These are phyloP conservation scores for Drosophila persimilis DNA, from an alignment of 1,140 invertebrate genomes.

Conservation along the genomic window DNA sequence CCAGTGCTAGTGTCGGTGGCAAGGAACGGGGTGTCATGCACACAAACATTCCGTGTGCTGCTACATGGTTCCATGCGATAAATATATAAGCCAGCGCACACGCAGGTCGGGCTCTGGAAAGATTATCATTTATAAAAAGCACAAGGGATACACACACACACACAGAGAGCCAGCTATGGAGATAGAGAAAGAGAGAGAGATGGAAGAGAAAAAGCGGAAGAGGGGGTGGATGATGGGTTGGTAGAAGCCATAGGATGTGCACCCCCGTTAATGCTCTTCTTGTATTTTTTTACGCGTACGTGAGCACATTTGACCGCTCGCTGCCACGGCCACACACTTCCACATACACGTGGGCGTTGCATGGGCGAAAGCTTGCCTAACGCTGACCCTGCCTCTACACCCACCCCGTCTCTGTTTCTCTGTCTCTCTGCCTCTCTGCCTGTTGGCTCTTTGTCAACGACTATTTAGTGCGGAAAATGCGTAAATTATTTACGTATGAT, in stretches of 20 bases:
- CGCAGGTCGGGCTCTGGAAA: slow-evolving; percentile 31
- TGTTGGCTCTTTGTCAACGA: slow-evolving; percentile 57
- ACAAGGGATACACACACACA: slow-evolving; percentile 41
- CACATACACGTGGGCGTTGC: background rate
- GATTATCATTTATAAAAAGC: slow-evolving; percentile 75
- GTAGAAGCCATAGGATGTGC: slow-evolving; percentile 55
- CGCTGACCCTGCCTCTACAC: slow-evolving; percentile 15
- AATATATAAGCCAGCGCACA: slow-evolving; percentile 51
- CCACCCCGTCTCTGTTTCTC: slow-evolving; percentile 10
- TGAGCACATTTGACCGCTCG: slow-evolving; percentile 60
- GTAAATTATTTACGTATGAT: slow-evolving; percentile 65
- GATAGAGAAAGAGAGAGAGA: no score
- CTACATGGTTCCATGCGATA: slow-evolving; percentile 30
- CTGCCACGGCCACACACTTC: background rate
- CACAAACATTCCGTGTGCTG: slow-evolving; percentile 20
- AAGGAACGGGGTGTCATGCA: background rate
- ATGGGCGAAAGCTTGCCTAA: background rate
- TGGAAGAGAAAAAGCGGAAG: no score
- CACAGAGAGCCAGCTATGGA: no score
- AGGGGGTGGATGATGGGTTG: slow-evolving; percentile 9
- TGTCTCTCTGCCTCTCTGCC: slow-evolving; percentile 8
- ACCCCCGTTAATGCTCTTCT: slow-evolving; percentile 31
- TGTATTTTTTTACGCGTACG: slow-evolving; percentile 65
- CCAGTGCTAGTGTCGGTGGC: background rate
- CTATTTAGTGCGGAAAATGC: slow-evolving; percentile 76